A percentile compares a stretch with the other conserved stretches of the same genome.
phyloP scores from a whole-genome alignment of 2,888 invertebrate species.

The Dasysyrphus albostriatus region DNA sequence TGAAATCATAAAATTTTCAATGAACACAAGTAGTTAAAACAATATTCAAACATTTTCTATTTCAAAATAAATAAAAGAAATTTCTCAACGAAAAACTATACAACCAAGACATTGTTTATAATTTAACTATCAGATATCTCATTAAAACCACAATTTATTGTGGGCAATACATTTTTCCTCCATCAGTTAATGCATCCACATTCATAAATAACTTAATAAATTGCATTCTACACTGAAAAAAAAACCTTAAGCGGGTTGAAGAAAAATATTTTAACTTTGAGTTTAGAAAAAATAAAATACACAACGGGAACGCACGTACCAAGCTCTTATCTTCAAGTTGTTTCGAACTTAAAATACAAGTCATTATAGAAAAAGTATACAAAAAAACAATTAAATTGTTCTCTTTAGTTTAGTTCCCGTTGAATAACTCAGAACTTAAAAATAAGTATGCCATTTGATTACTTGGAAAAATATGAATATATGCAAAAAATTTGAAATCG shows the following conservation, averaged over 20 bases:
- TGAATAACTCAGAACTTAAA: no score
- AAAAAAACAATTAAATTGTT: no score
- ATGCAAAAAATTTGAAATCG: no score
- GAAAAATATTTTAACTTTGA: no score
- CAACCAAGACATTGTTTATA: not conserved
- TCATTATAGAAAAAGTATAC: no score
- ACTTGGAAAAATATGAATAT: no score
- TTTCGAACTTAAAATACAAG: no score
- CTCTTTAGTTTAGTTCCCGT: no score
- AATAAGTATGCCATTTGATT: no score
- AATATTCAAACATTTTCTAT: not conserved
- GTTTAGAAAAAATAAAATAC: no score
- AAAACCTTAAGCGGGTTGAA: not conserved
- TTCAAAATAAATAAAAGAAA: not conserved
- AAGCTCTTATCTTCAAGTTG: no score
- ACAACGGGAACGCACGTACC: no score
- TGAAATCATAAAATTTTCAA: not conserved
- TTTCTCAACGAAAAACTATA: not conserved
- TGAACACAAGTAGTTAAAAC: not conserved
- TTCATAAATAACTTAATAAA: not conserved
- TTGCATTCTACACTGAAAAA: not conserved
- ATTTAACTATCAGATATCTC: not conserved
- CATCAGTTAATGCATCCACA: not conserved
- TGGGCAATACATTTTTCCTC: not conserved
- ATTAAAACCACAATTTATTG: not conserved